Evolutionary conservation across 2,113 vertebrate genomes (phyloP), one percentile per base, ranked within the genome.

Genomic region (Motacilla tschutschensis): DNA sequence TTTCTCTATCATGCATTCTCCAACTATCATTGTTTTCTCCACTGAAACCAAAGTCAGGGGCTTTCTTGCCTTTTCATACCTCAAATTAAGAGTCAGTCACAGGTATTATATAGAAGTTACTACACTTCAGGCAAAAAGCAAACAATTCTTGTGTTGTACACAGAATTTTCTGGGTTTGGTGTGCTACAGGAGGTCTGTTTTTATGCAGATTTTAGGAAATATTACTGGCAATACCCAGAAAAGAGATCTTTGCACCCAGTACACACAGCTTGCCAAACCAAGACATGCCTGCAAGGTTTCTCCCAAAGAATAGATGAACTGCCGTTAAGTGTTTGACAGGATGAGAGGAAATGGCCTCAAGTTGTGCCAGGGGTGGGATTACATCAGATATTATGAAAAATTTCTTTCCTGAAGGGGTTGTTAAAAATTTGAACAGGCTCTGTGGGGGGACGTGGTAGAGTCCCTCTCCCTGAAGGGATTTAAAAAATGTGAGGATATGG

Each of bases 401-500:
- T 28, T 66, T 73, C 6, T 66, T 79, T 51, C 20, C 38, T 66
- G 33, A 47, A 59, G 21, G 3, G 4, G 11, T 86, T 79, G 8
- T 35, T 44, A 47, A 73, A 51, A 12, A 19, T 5, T 59, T 33
- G 14, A 72, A 72, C 24, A 58, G 59, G 19, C 29, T 58, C 10
- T 36, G 13, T 4, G 17, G 33, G 33, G 33, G 33, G 33, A 35
- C 0, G 0, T 66, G 29, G 20, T 35, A 3, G 14, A 40, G 24
- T 66, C 59, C 46, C 11, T 17, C 25, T 51, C 38, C 24, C 20
- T 51, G 51, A 12, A 65, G 17, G 14, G 46, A 26, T 59, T 29
- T 59, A 8, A 43, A 47, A 46, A 20, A 29, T 38, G 9, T 38
- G 22, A 79, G 33, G 9, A 26, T 40, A 4, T 59, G 33, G 33